These are phyloP conservation scores for Drosophila algonquin DNA, from an alignment of 2,888 invertebrate genomes.

Conservation along the genomic window DNA sequence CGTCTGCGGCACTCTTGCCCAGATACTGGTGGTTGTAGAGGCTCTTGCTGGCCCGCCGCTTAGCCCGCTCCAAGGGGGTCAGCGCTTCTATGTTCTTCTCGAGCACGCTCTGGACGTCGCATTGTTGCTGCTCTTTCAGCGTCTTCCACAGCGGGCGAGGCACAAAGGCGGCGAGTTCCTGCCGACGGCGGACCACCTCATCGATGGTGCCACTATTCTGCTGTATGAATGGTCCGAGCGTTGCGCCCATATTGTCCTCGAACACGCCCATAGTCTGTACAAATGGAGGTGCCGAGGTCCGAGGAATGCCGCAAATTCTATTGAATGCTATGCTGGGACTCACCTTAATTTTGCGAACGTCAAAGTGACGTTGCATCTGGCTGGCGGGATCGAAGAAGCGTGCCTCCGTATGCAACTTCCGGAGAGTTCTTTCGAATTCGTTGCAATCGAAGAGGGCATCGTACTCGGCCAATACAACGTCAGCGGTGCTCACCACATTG, in stretches of 20 bases:
- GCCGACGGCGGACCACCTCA: constrained; percentile 11
- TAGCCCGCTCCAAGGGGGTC: constrained; percentile 70
- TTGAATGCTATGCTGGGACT: constrained; percentile 2
- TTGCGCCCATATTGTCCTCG: constrained; percentile 69
- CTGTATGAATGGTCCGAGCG: constrained; percentile 68
- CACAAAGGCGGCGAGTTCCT: constrained; percentile 37
- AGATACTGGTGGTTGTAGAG: constrained; percentile 76
- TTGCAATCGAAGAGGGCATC: constrained; percentile 76
- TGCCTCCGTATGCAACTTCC: constrained; percentile 57
- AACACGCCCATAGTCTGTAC: constrained; percentile 57
- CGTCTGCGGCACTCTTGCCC: constrained; percentile 71
- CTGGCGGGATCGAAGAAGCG: constrained; percentile 26
- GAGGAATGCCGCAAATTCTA: neutral
- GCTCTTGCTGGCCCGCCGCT: constrained; percentile 58
- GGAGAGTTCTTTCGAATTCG: constrained; percentile 73
- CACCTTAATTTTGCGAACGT: constrained; percentile 20
- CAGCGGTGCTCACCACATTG: neutral
- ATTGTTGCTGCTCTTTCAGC: constrained; percentile 62
- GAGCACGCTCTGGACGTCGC: constrained; percentile 76
- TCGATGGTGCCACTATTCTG: constrained; percentile 47
- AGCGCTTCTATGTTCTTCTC: constrained; percentile 59
- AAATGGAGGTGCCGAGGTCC: neutral
- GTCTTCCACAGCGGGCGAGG: constrained; percentile 75
- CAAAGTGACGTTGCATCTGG: constrained; percentile 8
- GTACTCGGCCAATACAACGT: constrained; percentile 66